phyloP scores from a whole-genome alignment of 2,797 vertebrate species.

The Anabacerthia variegaticeps region DNA sequence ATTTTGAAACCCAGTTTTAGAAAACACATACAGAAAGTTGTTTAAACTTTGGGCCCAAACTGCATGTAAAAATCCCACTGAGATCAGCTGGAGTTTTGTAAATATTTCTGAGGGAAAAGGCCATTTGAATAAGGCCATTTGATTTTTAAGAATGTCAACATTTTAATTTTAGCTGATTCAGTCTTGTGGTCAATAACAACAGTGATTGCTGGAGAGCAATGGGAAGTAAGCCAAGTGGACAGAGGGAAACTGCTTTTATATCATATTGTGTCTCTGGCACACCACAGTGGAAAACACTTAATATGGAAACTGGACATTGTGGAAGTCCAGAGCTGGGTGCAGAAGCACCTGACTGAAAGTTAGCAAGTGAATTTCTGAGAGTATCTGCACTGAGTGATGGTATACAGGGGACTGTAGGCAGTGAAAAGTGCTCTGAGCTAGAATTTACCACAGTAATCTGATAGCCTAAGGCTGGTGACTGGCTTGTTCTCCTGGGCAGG shows the following conservation, averaged over 20 bases:
- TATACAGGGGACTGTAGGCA: background rate
- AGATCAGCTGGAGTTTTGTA: background rate
- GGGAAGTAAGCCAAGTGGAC: slow-evolving; percentile 67
- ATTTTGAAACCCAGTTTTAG: background rate
- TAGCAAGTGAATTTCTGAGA: background rate
- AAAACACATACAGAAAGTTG: background rate
- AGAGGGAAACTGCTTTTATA: slow-evolving; percentile 72
- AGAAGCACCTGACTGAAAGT: slow-evolving; percentile 41
- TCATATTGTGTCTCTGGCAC: slow-evolving; percentile 60
- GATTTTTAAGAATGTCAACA: slow-evolving; percentile 23
- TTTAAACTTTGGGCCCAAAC: background rate
- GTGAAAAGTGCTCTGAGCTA: background rate
- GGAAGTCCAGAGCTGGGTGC: slow-evolving; percentile 3
- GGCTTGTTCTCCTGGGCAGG: background rate
- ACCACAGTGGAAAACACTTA: slow-evolving; percentile 64
- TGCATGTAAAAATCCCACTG: background rate
- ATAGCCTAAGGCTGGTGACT: background rate
- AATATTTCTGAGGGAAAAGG: background rate
- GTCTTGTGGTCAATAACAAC: background rate
- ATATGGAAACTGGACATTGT: slow-evolving; percentile 52
- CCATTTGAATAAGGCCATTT: background rate
- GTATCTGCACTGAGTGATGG: background rate
- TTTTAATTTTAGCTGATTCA: slow-evolving; percentile 49
- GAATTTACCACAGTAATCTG: background rate
- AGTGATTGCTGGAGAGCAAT: background rate